A percentile compares a stretch with the other conserved stretches of the same genome.
Evolutionary conservation across 1,140 invertebrate species (phyloP).

Genomic region (Muscidifurax raptorellus): DNA sequence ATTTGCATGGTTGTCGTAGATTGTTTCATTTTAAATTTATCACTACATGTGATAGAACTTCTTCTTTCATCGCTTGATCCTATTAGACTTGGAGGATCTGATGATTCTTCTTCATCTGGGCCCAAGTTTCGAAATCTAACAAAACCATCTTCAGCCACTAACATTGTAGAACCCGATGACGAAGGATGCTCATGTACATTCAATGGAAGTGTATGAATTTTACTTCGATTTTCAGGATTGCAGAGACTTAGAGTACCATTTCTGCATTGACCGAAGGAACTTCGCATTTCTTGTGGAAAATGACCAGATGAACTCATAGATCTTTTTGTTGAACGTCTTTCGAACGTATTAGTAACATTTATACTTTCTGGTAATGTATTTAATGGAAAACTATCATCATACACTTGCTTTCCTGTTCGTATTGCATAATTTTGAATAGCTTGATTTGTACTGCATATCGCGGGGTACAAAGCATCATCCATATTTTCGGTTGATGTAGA

Average conservation of each 20-base stretch:
- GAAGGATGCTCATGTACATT: slow-evolving; percentile 65
- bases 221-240: slow-evolving; percentile 62
- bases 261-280: slow-evolving; percentile 73
- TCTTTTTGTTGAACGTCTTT: slow-evolving; percentile 74
- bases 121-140: slow-evolving; percentile 85
- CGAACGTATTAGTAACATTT: slow-evolving; percentile 74
- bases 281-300: slow-evolving; percentile 71
- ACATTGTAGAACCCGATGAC: slow-evolving; percentile 78
- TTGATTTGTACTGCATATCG: slow-evolving; percentile 89
- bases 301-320: slow-evolving; percentile 72
- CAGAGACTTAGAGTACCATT: slow-evolving; percentile 68
- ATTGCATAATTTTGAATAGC: slow-evolving; percentile 89
- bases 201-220: slow-evolving; percentile 63
- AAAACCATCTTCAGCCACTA: slow-evolving; percentile 90
- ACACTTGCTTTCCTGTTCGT: slow-evolving; percentile 85
- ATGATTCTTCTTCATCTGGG: slow-evolving; percentile 71
- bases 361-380: slow-evolving; percentile 78
- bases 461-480: slow-evolving; percentile 82
- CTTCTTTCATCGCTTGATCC: slow-evolving; percentile 67
- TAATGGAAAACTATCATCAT: slow-evolving; percentile 80
- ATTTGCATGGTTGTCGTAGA: slow-evolving; percentile 57
- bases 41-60: slow-evolving; percentile 70
- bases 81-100: slow-evolving; percentile 69
- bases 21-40: slow-evolving; percentile 70
- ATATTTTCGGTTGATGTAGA: slow-evolving; percentile 83